Conservation (phyloP, 2,113 vertebrate genomes). For the Paralichthys olivaceus region DNA sequence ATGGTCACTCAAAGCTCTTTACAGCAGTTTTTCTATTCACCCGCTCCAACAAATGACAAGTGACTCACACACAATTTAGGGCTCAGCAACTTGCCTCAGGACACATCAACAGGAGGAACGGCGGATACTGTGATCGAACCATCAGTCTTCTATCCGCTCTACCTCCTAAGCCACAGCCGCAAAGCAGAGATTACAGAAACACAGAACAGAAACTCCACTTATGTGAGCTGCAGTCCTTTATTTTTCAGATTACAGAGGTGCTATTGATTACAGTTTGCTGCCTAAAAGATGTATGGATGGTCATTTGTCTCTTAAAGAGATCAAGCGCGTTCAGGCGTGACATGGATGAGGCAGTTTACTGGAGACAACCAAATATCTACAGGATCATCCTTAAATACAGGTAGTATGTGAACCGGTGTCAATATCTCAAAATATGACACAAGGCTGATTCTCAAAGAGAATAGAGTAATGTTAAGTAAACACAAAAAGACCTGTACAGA, state of each 20-base stretch:
- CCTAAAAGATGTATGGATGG: background rate
- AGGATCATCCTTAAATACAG: slow-evolving; percentile 1
- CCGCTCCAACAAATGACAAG: too few species aligned
- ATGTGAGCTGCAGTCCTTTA: slow-evolving; percentile 21
- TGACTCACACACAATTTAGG: background rate
- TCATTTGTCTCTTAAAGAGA: background rate
- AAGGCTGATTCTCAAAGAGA: background rate
- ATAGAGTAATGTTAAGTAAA: background rate
- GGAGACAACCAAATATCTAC: slow-evolving; percentile 10
- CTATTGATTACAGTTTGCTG: slow-evolving; percentile 9
- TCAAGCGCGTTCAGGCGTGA: too few species aligned
- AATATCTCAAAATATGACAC: background rate
- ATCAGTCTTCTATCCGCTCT: background rate
- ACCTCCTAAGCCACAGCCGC: too few species aligned
- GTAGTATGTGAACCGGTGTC: background rate
- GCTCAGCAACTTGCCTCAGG: background rate
- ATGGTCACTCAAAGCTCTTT: too few species aligned
- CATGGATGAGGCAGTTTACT: background rate
- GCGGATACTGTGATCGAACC: background rate
- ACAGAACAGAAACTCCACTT: slow-evolving; percentile 1
- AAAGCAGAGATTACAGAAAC: background rate
- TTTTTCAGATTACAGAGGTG: slow-evolving; percentile 24
- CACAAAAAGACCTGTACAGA: background rate
- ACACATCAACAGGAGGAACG: background rate
- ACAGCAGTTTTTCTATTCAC: too few species aligned